A percentile compares a stretch with the other conserved stretches of the same genome.
Evolutionary conservation across 2,113 vertebrate species (phyloP).

Genomic region (Thalassarche chlororhynchos): DNA sequence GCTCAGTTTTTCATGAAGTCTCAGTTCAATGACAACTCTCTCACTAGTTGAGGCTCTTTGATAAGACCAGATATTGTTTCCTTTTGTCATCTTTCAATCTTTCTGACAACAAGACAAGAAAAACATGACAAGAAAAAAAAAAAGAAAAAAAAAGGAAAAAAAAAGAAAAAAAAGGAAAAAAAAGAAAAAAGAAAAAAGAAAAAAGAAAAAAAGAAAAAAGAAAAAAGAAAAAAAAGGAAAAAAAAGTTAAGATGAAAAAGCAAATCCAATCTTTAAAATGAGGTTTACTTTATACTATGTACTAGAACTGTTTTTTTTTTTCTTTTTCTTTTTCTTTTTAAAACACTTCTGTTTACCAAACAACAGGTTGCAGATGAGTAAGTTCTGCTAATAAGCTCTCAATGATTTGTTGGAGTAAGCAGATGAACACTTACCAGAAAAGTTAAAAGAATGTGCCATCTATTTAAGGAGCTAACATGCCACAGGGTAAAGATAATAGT

Average conservation of each 20-base stretch:
- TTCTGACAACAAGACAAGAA: neutral
- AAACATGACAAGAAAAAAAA: too few species aligned
- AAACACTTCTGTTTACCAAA: neutral
- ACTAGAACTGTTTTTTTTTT: fast-evolving
- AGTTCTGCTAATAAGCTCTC: neutral
- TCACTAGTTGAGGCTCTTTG: neutral
- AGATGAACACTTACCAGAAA: neutral
- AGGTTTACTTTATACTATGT: neutral
- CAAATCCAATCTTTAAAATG: neutral
- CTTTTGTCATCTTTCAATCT: neutral
- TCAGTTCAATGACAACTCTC: neutral
- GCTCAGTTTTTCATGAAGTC: neutral
- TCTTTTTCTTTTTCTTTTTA: neutral
- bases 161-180: neutral
- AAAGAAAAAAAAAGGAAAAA: neutral
- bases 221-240: neutral
- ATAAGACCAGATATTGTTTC: neutral
- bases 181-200: neutral
- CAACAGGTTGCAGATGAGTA: neutral
- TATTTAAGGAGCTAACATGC: neutral
- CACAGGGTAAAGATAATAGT: neutral
- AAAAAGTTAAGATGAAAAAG: neutral
- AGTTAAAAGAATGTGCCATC: neutral
- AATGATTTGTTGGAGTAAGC: neutral
- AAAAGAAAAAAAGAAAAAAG: neutral